These are phyloP conservation scores for Seira sanloemensis DNA, from an alignment of 2,888 invertebrate species.

Conservation along the genomic window DNA sequence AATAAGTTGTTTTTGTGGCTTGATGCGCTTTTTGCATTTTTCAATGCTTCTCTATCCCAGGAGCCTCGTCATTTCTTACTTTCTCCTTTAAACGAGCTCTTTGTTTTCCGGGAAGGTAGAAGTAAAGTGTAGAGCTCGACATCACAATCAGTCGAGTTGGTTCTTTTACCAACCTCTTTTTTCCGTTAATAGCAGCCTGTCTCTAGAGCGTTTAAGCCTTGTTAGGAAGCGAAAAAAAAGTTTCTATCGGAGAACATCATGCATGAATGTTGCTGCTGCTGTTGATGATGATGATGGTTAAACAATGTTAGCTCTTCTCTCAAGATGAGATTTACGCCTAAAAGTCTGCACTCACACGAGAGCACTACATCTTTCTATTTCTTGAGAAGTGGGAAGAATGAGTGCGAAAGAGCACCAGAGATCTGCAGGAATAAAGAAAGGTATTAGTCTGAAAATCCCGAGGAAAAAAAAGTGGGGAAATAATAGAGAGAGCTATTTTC, in stretches of 20 bases:
- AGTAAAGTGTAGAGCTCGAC: not conserved
- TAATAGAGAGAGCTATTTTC: slow-evolving; percentile 63
- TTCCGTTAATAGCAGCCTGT: not conserved
- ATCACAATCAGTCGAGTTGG: not conserved
- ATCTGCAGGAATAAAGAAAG: slow-evolving; percentile 59
- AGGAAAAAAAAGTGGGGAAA: slow-evolving; percentile 62
- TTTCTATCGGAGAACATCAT: not conserved
- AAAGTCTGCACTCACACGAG: not conserved
- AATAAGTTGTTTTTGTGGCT: not conserved
- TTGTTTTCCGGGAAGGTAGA: not conserved
- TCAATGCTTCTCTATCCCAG: not conserved
- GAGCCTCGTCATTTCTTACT: not conserved
- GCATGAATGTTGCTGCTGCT: slow-evolving; percentile 28
- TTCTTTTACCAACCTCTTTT: too few species aligned
- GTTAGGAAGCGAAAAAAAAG: not conserved
- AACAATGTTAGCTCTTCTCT: slow-evolving; percentile 10
- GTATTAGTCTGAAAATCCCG: slow-evolving; percentile 61
- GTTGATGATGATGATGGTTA: slow-evolving; percentile 19
- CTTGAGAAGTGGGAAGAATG: not conserved
- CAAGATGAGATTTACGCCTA: slow-evolving; percentile 60
- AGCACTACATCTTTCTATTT: not conserved
- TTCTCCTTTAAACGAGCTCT: not conserved
- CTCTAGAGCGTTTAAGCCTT: not conserved
- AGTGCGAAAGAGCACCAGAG: not conserved
- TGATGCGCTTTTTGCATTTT: not conserved